phyloP scores from a whole-genome alignment of 2,888 invertebrate genomes.

The Lysandra bellargus region DNA sequence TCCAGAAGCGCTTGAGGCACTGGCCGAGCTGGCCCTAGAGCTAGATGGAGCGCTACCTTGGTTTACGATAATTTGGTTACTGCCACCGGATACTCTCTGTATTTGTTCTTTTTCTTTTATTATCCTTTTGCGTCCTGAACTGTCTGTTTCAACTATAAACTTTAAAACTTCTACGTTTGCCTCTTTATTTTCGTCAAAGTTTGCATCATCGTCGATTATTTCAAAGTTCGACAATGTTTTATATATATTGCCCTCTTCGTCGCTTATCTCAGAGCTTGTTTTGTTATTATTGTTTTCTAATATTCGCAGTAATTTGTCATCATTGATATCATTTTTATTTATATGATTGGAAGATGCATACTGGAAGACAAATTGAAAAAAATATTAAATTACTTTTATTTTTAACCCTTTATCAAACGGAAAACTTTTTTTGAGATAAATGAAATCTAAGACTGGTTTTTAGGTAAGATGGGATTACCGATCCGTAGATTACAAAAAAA shows the following conservation, averaged over 20 bases:
- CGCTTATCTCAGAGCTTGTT: constrained; percentile 45
- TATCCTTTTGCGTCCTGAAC: constrained; percentile 51
- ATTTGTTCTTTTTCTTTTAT: constrained; percentile 59
- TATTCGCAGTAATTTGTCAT: constrained; percentile 40
- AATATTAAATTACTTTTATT: neutral
- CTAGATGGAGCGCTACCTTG: constrained; percentile 24
- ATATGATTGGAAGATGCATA: constrained; percentile 51
- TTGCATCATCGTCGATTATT: constrained; percentile 37
- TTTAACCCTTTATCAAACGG: too few relatives aligned
- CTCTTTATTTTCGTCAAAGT: constrained; percentile 32
- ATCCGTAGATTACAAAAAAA: too few relatives aligned
- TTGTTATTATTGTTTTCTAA: constrained; percentile 39
- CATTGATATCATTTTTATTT: constrained; percentile 40
- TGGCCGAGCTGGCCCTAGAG: constrained; percentile 22
- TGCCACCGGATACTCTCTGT: constrained; percentile 37
- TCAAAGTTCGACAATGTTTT: neutral
- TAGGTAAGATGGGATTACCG: too few relatives aligned
- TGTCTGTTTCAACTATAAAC: constrained; percentile 50
- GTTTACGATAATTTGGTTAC: constrained; percentile 16
- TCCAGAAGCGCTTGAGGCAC: constrained; percentile 27
- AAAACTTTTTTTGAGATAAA: too few relatives aligned
- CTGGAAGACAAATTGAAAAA: constrained; percentile 44
- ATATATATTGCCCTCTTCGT: constrained; percentile 45
- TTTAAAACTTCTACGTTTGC: constrained; percentile 49
- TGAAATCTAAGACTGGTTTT: too few relatives aligned